These are phyloP conservation scores for Opisthocomus hoazin DNA, from an alignment of 2,113 vertebrate species.

Conservation along the genomic window DNA sequence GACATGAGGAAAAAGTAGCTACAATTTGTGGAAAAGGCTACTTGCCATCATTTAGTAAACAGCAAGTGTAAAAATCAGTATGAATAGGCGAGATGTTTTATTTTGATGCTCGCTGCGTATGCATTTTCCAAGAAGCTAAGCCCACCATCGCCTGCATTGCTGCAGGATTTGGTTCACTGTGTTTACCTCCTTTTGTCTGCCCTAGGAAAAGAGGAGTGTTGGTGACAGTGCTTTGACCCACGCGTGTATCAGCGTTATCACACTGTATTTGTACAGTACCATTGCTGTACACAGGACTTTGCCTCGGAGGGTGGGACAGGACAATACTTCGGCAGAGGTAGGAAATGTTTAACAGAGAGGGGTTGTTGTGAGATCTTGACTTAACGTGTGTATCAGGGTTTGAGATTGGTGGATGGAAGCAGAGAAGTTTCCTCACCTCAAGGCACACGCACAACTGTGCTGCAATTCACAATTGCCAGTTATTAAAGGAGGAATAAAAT, in stretches of 20 bases:
- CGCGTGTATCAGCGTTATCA: rapidly evolving
- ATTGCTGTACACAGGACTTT: rapidly evolving
- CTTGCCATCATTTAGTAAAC: not conserved
- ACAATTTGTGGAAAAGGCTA: not conserved
- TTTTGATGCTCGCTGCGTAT: not conserved
- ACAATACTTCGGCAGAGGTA: not conserved
- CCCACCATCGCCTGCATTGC: rapidly evolving
- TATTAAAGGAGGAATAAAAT: not conserved
- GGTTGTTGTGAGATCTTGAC: not conserved
- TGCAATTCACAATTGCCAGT: not conserved
- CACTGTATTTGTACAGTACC: rapidly evolving
- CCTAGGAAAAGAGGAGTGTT: rapidly evolving
- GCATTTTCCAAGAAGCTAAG: not conserved
- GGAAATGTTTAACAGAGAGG: not conserved
- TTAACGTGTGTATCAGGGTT: not conserved
- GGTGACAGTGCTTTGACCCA: not conserved
- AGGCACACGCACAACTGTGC: not conserved
- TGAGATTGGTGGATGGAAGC: not conserved
- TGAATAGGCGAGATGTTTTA: not conserved
- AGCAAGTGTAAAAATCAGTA: not conserved
- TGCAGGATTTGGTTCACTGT: not conserved
- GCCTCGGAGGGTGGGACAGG: not conserved
- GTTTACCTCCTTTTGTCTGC: not conserved
- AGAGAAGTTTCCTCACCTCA: not conserved
- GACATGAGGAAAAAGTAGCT: not conserved